These are phyloP conservation scores for Patella ulyssiponensis DNA, from an alignment of 2,888 invertebrate genomes.

Conservation along the genomic window DNA sequence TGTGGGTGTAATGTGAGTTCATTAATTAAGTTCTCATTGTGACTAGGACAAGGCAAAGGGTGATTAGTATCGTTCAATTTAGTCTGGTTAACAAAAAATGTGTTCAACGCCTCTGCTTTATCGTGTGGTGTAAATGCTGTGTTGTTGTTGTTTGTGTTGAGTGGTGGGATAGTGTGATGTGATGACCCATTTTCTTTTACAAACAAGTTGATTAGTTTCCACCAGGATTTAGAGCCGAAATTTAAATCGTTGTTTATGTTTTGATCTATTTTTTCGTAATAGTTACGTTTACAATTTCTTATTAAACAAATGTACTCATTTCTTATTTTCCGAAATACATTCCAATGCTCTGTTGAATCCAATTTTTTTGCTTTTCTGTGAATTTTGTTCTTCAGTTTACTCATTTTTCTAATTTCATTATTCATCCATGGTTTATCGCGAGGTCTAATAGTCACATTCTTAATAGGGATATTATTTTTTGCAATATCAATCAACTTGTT, in stretches of 20 bases:
- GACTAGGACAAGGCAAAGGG: too few relatives aligned
- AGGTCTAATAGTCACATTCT: background rate
- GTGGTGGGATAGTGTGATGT: too few relatives aligned
- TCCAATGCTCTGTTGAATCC: too few relatives aligned
- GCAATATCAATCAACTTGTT: background rate
- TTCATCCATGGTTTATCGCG: background rate
- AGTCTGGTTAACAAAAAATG: too few relatives aligned
- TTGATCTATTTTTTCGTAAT: constrained; percentile 1
- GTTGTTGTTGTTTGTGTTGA: too few relatives aligned
- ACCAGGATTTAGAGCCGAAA: background rate
- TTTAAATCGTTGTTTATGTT: background rate
- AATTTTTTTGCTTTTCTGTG: too few relatives aligned
- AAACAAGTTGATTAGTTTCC: background rate
- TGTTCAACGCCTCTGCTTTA: too few relatives aligned
- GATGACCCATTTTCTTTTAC: background rate
- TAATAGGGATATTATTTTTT: background rate
- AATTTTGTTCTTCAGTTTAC: background rate
- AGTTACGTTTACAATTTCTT: background rate
- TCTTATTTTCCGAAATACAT: too few relatives aligned
- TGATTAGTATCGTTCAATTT: too few relatives aligned
- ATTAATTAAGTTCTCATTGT: too few relatives aligned
- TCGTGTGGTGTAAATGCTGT: too few relatives aligned
- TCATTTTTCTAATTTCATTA: constrained; percentile 2
- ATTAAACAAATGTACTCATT: background rate
- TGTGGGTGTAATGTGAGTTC: too few relatives aligned